Conservation (phyloP, 2,797 vertebrate species). For the Hyperoplus immaculatus region DNA sequence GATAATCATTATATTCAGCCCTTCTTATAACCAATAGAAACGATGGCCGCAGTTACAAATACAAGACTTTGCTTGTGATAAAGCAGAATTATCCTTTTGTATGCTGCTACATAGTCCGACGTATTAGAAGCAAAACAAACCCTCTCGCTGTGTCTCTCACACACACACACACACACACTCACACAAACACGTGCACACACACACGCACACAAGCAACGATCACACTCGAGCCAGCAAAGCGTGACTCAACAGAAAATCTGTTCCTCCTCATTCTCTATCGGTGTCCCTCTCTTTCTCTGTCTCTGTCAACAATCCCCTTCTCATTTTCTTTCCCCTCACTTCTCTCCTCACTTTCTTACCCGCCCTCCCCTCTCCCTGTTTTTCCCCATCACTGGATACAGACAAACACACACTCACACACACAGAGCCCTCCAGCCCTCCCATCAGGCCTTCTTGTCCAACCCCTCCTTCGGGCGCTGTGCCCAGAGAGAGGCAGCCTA, state of each 20-base stretch:
- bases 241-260: constrained; percentile 76
- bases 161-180: constrained; percentile 4
- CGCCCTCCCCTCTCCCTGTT: constrained; percentile 1
- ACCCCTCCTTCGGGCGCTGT: constrained; percentile 42
- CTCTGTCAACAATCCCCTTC: constrained; percentile 41
- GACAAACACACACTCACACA: constrained; percentile 34
- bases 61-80: neutral
- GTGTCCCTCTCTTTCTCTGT: constrained; percentile 33
- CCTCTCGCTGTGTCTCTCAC: neutral
- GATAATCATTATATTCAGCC: neutral
- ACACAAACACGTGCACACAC: constrained; percentile 1
- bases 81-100: constrained; percentile 3
- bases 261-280: constrained; percentile 35
- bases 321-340: constrained; percentile 34
- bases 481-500: constrained; percentile 72
- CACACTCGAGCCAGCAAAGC: constrained; percentile 55
- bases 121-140: neutral
- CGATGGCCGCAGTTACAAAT: neutral
- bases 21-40: neutral
- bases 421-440: constrained; percentile 54
- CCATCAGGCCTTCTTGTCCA: constrained; percentile 36
- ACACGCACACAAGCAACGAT: constrained; percentile 22
- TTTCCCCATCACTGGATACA: constrained; percentile 40
- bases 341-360: constrained; percentile 33
- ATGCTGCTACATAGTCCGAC: neutral